Evolutionary conservation across 2,113 vertebrate species (phyloP).

Genomic region (Cisticola juncidis): DNA sequence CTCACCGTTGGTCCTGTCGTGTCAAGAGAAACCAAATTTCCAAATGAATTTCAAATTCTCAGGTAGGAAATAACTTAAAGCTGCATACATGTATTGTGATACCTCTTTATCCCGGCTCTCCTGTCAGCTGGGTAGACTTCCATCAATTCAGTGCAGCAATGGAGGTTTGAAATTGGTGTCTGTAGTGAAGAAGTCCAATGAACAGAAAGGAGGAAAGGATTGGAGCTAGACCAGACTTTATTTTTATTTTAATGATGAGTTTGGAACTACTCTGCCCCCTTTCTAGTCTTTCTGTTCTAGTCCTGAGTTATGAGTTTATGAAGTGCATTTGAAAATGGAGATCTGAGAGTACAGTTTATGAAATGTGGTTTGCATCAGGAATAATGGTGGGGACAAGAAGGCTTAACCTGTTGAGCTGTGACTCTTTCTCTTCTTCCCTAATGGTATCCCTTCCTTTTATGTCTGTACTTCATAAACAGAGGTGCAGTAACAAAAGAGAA

Average conservation of each 20-base stretch:
- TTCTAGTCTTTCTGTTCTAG: neutral
- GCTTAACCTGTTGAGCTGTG: neutral
- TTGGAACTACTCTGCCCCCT: neutral
- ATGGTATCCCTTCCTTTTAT: neutral
- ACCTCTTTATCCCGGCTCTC: neutral
- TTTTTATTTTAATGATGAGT: neutral
- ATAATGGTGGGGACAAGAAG: neutral
- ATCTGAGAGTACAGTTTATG: neutral
- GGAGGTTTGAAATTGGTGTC: neutral
- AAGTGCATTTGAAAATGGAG: neutral
- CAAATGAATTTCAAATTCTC: neutral
- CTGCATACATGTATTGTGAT: neutral
- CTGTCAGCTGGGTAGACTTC: neutral
- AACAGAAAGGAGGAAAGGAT: neutral
- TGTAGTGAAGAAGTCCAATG: neutral
- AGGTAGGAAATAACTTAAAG: neutral
- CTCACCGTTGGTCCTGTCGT: accelerated
- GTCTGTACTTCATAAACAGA: neutral
- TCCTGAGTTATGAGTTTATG: neutral
- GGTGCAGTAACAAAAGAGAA: neutral
- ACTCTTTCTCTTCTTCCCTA: neutral
- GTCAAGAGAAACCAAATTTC: neutral
- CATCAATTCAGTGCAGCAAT: neutral
- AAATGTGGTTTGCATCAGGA: neutral
- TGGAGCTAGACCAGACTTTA: neutral